phyloP scores from a whole-genome alignment of 2,888 invertebrate species.

The Epistrophe grossulariae region DNA sequence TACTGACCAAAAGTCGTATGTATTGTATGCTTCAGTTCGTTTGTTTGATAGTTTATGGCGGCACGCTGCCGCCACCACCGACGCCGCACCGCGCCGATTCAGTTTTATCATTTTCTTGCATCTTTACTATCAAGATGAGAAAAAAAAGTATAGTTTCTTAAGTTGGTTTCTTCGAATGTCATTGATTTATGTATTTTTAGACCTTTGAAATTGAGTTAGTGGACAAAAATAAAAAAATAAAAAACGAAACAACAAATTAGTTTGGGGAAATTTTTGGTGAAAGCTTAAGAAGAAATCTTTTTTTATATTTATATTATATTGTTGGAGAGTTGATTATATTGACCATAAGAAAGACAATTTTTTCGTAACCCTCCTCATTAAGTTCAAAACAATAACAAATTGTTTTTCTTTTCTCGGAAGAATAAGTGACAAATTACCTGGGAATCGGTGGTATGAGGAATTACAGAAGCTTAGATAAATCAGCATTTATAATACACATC shows the following conservation, averaged over 20 bases:
- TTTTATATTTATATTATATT: not conserved
- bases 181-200: slow-evolving; percentile 39
- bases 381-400: slow-evolving; percentile 4
- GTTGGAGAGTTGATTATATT: not conserved
- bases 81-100: not conserved
- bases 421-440: not conserved
- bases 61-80: not conserved
- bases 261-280: slow-evolving; percentile 34
- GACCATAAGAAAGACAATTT: slow-evolving; percentile 18
- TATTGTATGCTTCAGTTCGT: slow-evolving; percentile 30
- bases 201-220: slow-evolving; percentile 3
- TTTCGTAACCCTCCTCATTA: slow-evolving; percentile 1
- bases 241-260: slow-evolving; percentile 18
- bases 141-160: slow-evolving; percentile 13
- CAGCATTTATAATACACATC: no score
- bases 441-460: not conserved
- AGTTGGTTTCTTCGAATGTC: slow-evolving; percentile 39
- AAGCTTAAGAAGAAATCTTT: slow-evolving; percentile 15
- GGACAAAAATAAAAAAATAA: not conserved
- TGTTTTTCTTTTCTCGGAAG: not conserved
- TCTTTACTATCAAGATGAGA: slow-evolving; percentile 40
- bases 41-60: slow-evolving; percentile 38
- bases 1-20: slow-evolving; percentile 28
- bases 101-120: slow-evolving; percentile 30
- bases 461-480: no score